Percentiles rank a stretch among this genome's conserved stretches.
Evolutionary conservation across 2,113 vertebrate genomes (phyloP).

Genomic region (Pithys albifrons): DNA sequence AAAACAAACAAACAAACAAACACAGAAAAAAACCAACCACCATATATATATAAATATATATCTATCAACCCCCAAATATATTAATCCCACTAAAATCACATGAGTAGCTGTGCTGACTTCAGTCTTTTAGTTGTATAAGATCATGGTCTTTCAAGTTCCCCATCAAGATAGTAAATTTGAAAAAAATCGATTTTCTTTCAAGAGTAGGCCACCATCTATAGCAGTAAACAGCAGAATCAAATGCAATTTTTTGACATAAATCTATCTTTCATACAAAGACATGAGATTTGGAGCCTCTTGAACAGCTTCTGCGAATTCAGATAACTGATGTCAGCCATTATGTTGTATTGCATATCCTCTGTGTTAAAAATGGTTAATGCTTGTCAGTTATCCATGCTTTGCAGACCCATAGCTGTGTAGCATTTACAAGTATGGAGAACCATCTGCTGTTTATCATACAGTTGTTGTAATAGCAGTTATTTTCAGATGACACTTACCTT

Average conservation of each 20-base stretch:
- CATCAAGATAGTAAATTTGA: not conserved
- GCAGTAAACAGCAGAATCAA: not conserved
- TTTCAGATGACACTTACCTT: slow-evolving; percentile 10
- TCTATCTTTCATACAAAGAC: not conserved
- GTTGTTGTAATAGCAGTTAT: not conserved
- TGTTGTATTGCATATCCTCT: not conserved
- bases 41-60: no score
- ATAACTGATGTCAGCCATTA: not conserved
- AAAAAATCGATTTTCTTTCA: not conserved
- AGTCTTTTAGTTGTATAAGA: not conserved
- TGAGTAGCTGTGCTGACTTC: not conserved
- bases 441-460: not conserved
- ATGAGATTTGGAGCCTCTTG: not conserved
- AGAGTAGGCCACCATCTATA: not conserved
- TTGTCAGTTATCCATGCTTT: slow-evolving; percentile 12
- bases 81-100: not conserved
- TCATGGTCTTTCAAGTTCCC: fast-evolving
- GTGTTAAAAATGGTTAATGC: not conserved
- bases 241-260: not conserved
- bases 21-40: no score
- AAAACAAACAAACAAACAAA: no score
- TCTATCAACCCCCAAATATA: not conserved
- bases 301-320: not conserved
- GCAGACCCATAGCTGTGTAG: not conserved
- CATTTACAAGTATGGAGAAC: not conserved